These are phyloP conservation scores for Globicephala melas DNA, from an alignment of 2,113 vertebrate species.

Conservation along the genomic window DNA sequence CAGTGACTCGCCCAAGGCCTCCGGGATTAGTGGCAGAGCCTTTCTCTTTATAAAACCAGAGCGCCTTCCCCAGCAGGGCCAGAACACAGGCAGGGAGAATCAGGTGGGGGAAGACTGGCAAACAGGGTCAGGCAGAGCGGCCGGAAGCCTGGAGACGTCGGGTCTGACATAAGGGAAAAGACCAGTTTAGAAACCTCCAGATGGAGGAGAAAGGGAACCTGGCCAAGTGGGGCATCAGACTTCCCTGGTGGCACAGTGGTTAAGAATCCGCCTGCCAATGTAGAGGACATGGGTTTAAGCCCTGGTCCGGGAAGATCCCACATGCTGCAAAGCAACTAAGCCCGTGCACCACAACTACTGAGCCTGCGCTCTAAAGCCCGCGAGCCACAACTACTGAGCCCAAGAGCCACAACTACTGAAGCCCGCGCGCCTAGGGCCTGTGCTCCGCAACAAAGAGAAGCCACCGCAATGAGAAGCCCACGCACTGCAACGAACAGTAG, in stretches of 20 bases:
- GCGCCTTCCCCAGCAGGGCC: background rate
- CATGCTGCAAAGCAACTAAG: too few relatives aligned
- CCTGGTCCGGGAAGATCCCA: too few relatives aligned
- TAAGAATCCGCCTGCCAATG: too few relatives aligned
- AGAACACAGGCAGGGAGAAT: background rate
- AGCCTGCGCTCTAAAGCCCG: too few relatives aligned
- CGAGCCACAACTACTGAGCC: too few relatives aligned
- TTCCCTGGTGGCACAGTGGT: background rate
- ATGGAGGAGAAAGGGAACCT: background rate
- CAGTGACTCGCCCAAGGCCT: background rate
- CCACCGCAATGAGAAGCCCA: too few relatives aligned
- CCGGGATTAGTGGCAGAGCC: background rate
- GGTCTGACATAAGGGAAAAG: background rate
- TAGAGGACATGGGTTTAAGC: too few relatives aligned
- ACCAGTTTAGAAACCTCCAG: conserved; percentile 38
- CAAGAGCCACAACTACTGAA: too few relatives aligned
- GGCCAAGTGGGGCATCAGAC: background rate
- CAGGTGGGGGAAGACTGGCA: background rate
- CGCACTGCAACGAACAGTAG: too few relatives aligned
- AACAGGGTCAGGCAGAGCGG: background rate
- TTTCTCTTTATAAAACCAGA: background rate
- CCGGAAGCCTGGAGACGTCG: background rate
- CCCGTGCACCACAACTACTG: too few relatives aligned
- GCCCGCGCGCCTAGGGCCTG: too few relatives aligned
- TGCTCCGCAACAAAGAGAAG: too few relatives aligned